Base-by-base conservation (phyloP, 2,797 vertebrate species). In the Aphelocoma californica region DNA sequence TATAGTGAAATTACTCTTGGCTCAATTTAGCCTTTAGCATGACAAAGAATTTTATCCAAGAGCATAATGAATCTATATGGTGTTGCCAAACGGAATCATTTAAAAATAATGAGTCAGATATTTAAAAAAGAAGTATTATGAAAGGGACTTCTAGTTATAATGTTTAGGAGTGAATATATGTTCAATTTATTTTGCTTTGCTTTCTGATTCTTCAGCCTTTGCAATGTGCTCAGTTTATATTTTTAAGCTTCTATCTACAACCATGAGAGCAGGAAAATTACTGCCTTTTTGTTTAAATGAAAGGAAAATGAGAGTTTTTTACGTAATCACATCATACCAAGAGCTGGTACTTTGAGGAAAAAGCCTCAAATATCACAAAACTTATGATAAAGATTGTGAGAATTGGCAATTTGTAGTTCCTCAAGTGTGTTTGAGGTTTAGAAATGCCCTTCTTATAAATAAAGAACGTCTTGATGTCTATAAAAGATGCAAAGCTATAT, bases 1-100 rank as follows among this genome's bases (percentile, higher is more conserved):
- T 87, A 83, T 53, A 88, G 71, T 58, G 69, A 83, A 86, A 29
- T 90, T 92, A 84, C 47, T 92, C 48, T 92, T 93, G 93, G 91
- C 92, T 94, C 91, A 53, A 2, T 94, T 95, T 79, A 93, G 89
- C 50, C 47, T 89, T 84, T 79, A 85, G 80, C 0, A 0, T 72
- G 88, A 95, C 60, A 83, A 94, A 92, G 69, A 93, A 48, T 87
- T 91, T 91, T 80, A 81, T 90, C 81, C 93, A 90, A 83, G 48
- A 86, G 58, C 61, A 56, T 51, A 89, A 78, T 77, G 81, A 90
- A 83, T 92, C 87, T 92, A 71, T 87, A 92, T 14, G 44, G n/a
- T 82, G 57, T 67, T 90, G 94, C 77, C 88, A 94, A 90, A 67
- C 50, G 29, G 83, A 92, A 74, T 90, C 1, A 78, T 67, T 85